A percentile compares a stretch with the other conserved stretches of the same genome.
Conservation (phyloP, 2,888 invertebrate genomes). For the Dusona sp. region DNA sequence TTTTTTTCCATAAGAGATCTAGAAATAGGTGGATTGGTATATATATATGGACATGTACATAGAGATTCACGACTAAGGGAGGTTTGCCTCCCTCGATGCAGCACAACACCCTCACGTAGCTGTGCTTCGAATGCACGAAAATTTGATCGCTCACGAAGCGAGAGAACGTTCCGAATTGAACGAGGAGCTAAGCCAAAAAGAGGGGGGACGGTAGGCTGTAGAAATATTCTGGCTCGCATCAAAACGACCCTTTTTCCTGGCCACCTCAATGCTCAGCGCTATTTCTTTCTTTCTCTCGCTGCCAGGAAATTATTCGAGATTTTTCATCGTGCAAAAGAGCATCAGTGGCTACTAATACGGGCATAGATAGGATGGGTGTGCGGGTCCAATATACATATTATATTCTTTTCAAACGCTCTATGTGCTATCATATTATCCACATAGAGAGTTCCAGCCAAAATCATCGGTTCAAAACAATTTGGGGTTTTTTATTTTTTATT, state of each 20-base stretch:
- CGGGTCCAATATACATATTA: neutral
- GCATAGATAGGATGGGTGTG: slow-evolving; percentile 22
- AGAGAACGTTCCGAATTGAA: slow-evolving; percentile 40
- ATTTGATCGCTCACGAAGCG: slow-evolving; percentile 30
- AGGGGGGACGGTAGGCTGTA: slow-evolving; percentile 1
- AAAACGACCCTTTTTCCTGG: slow-evolving; percentile 52
- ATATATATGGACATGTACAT: neutral
- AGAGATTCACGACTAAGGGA: neutral
- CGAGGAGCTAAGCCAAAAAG: slow-evolving; percentile 28
- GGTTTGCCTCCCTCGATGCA: slow-evolving; percentile 45
- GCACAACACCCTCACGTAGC: slow-evolving; percentile 33
- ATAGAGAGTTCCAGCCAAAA: neutral
- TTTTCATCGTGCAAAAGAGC: slow-evolving; percentile 41
- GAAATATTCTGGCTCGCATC: slow-evolving; percentile 27
- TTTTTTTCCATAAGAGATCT: slow-evolving; percentile 14
- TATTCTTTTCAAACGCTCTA: neutral
- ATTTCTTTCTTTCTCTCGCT: neutral
- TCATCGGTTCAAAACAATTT: neutral
- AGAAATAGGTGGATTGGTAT: slow-evolving; percentile 1
- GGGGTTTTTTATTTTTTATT: no score
- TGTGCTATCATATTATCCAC: neutral
- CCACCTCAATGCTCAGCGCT: slow-evolving; percentile 6
- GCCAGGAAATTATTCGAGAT: slow-evolving; percentile 60
- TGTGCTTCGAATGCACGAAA: slow-evolving; percentile 11
- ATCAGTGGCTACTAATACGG: slow-evolving; percentile 45